phyloP scores from a whole-genome alignment of 2,888 invertebrate species.

The Disparrhopalites patrizii region DNA sequence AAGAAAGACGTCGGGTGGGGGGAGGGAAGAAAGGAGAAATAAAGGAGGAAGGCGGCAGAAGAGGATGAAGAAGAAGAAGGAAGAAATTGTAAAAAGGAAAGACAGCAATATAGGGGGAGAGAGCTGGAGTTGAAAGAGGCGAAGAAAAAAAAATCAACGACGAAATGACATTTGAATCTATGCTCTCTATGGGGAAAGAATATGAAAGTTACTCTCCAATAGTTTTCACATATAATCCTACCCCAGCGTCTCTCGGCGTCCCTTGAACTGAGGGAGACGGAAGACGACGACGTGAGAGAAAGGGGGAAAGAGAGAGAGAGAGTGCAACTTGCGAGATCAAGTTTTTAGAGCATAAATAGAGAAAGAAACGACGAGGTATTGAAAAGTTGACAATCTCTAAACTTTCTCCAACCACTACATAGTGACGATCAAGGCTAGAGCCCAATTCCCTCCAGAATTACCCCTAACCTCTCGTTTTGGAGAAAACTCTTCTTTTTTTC shows the following conservation, averaged over 20 bases:
- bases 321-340: conserved; percentile 15
- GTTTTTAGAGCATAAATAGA: conserved; percentile 27
- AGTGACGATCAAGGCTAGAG: conserved; percentile 13
- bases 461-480: not conserved
- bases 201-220: conserved; percentile 12
- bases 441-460: conserved; percentile 20
- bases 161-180: conserved; percentile 33
- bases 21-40: not conserved
- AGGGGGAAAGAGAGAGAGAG: not conserved
- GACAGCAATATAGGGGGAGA: not conserved
- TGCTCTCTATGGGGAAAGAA: not conserved
- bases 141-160: conserved; percentile 18
- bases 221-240: conserved; percentile 9
- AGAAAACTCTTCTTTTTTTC: not conserved
- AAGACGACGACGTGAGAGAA: not conserved
- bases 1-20: not conserved
- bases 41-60: not conserved
- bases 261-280: too few species aligned
- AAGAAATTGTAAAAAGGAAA: not conserved
- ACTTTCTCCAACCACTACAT: conserved; percentile 3
- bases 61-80: not conserved
- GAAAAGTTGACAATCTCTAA: conserved; percentile 28
- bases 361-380: conserved; percentile 18
- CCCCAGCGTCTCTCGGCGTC: too few species aligned
- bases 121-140: too few species aligned